Base-by-base conservation (phyloP, 1,140 invertebrate species). In the Frieseomelitta varia region DNA sequence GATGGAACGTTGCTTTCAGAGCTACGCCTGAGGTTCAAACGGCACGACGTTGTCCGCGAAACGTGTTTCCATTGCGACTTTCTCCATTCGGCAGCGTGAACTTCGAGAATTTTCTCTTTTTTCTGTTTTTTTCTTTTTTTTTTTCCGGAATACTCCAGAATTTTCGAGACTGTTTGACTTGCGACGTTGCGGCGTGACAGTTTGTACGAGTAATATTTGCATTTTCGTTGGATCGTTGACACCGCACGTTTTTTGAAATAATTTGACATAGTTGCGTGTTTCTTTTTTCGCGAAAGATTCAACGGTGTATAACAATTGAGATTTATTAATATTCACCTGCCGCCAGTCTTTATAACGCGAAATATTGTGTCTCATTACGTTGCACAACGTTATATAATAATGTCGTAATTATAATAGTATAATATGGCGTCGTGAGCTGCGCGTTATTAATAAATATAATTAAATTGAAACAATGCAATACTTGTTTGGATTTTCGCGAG, bases 1-100 rank as follows among this genome's bases (percentile, higher is more conserved):
- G 65, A 34, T 61, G 27, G n/a, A 55, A 27, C 47, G 6, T 8
- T 11, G 81, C 71, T 71, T 71, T 21, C 65, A 77, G 77, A 82
- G 73, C 39, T 47, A 8, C 63, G 21, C 51, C 34, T 19, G 24
- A 27, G 19, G 14, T 14, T 19, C 39, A 21, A 78, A 53, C 61
- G 47, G 76, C 56, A 21, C 27, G 11, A 27, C 30, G 15, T 39
- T 27, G 39, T 2, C 11, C n/a, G 53, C 34, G 34, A 19, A 34
- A 34, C 21, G 21, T 10, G 12, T 58, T 75, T 58, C n/a, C 19
- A 34, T 21, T 8, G 11, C 30, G 61, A 63, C n/a, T 27, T 4
- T 30, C 30, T 30, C 30, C 30, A 2, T 30, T 30, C 30, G 30
- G 30, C 30, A 2, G 30, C 30, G 30, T 30, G 34, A 39, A 39